Conservation (phyloP, 2,888 invertebrate species). For the Hesperia comma region DNA sequence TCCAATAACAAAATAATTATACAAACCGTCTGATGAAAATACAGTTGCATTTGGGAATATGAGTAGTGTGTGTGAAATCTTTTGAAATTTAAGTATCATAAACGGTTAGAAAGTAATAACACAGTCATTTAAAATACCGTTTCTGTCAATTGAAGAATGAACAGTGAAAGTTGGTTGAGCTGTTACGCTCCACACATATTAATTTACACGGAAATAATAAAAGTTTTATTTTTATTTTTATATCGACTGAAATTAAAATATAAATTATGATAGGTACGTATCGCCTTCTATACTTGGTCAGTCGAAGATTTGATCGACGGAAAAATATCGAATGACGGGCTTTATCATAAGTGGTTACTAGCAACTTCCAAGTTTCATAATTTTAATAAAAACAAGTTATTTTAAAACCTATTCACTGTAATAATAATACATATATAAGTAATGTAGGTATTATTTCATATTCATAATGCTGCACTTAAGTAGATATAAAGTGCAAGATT, state of each 20-base stretch:
- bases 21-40: not conserved
- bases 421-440: no score
- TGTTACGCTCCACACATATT: constrained; percentile 19
- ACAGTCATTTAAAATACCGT: constrained; percentile 40
- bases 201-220: constrained; percentile 20
- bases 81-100: constrained; percentile 39
- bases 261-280: not conserved
- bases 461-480: no score
- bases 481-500: no score
- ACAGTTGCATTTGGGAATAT: not conserved
- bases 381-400: no score
- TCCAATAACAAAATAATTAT: no score
- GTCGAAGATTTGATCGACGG: no score
- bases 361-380: no score
- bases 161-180: constrained; percentile 27
- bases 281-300: not conserved
- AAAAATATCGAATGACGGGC: no score
- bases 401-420: no score
- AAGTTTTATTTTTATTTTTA: no score
- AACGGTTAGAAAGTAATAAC: constrained; percentile 46
- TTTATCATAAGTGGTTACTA: no score
- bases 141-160: constrained; percentile 23
- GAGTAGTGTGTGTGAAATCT: constrained; percentile 11
- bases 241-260: constrained; percentile 6
- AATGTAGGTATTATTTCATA: no score